Evolutionary conservation across 2,797 vertebrate species (phyloP).

Genomic region (Rallus crepitans): DNA sequence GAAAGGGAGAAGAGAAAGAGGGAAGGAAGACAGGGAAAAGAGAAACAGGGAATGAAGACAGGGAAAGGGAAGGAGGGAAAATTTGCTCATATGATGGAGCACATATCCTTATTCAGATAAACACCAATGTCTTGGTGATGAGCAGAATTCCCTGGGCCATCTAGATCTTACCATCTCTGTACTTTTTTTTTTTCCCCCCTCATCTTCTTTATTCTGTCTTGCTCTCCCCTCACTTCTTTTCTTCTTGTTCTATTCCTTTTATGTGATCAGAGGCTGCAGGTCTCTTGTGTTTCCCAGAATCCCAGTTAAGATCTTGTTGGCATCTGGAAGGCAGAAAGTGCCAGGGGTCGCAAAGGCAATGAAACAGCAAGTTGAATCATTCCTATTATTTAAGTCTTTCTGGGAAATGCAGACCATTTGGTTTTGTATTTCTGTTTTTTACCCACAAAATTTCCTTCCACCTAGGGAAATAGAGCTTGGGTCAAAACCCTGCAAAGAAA

Average conservation of each 20-base stretch:
- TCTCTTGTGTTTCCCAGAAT: constrained; percentile 25
- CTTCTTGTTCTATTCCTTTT: neutral
- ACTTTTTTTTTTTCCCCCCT: neutral
- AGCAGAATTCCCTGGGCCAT: neutral
- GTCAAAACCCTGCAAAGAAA: neutral
- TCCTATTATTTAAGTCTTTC: neutral
- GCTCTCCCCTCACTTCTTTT: neutral
- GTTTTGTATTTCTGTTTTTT: neutral
- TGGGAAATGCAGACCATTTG: neutral
- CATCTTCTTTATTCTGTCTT: neutral
- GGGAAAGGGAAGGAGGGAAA: neutral
- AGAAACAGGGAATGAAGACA: neutral
- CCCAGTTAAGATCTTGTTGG: neutral
- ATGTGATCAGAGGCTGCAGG: neutral
- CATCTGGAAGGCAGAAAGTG: neutral
- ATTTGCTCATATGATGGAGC: neutral
- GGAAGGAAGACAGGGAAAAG: neutral
- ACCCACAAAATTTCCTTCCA: neutral
- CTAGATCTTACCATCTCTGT: neutral
- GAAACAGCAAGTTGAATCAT: neutral
- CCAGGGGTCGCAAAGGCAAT: neutral
- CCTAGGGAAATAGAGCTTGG: neutral
- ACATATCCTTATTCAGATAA: neutral
- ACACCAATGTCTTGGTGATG: neutral
- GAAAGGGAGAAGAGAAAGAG: neutral